Conservation (phyloP, 1,140 invertebrate genomes). For the Orchestia grillus region DNA sequence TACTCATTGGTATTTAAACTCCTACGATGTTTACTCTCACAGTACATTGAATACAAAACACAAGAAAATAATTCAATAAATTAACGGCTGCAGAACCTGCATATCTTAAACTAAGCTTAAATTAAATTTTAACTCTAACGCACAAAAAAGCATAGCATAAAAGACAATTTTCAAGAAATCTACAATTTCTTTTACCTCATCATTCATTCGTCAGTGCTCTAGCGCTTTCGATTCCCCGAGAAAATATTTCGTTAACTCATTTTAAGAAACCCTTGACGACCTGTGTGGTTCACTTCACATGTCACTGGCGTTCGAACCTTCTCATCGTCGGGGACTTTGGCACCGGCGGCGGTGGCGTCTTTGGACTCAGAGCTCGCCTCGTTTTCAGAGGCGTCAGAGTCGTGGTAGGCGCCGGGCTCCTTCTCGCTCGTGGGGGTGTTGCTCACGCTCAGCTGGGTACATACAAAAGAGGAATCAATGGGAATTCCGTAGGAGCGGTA, state of each 20-base stretch:
- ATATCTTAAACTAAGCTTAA: background rate
- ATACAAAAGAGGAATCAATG: background rate
- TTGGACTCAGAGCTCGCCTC: slow-evolving; percentile 56
- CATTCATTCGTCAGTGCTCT: background rate
- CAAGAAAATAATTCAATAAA: background rate
- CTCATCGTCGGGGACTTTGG: slow-evolving; percentile 57
- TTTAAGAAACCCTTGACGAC: too few relatives aligned
- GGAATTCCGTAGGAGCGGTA: background rate
- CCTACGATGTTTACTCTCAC: background rate
- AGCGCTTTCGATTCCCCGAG: background rate
- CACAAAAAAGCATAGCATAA: background rate
- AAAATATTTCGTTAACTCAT: background rate
- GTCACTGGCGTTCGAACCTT: slow-evolving; percentile 19
- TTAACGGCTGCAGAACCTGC: background rate
- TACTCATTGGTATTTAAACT: background rate
- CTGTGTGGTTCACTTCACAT: background rate
- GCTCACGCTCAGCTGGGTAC: slow-evolving; percentile 31
- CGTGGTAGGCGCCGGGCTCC: slow-evolving; percentile 49
- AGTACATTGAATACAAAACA: background rate
- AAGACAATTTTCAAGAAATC: background rate
- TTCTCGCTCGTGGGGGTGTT: slow-evolving; percentile 52
- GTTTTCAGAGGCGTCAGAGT: slow-evolving; percentile 55
- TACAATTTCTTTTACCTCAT: background rate
- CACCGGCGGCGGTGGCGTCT: slow-evolving; percentile 40
- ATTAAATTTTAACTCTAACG: background rate